These are phyloP conservation scores for Scaeva pyrastri DNA, from an alignment of 2,888 invertebrate species.

Conservation along the genomic window DNA sequence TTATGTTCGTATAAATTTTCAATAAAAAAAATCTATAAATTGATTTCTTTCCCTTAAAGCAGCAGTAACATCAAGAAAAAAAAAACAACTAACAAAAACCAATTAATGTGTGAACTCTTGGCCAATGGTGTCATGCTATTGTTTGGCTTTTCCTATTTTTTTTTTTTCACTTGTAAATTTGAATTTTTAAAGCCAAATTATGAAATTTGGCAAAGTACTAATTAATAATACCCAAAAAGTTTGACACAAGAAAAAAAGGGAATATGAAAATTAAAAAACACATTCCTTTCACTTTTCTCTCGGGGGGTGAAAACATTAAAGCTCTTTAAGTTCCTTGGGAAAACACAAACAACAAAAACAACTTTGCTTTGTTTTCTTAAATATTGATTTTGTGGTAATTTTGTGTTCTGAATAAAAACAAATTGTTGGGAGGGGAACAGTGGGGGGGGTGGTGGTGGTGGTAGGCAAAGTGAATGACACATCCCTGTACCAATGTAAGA, in stretches of 20 bases:
- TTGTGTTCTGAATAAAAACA: not conserved
- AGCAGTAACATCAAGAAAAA: slow-evolving; percentile 9
- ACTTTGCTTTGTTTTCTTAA: not conserved
- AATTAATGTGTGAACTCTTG: not conserved
- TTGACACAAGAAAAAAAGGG: not conserved
- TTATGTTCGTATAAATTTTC: slow-evolving; percentile 19
- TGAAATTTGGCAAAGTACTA: not conserved
- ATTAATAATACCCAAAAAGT: not conserved
- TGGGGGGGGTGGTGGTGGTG: too few relatives aligned
- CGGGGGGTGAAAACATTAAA: not conserved
- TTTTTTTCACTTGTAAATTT: not conserved
- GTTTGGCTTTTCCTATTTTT: slow-evolving; percentile 10
- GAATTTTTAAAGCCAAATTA: not conserved
- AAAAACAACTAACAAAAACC: not conserved
- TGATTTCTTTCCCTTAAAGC: slow-evolving; percentile 49
- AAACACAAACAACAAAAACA: not conserved
- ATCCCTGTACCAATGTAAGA: slow-evolving; percentile 22
- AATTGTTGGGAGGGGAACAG: not conserved
- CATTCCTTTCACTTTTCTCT: not conserved
- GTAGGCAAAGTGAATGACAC: slow-evolving; percentile 28
- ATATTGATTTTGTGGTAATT: slow-evolving; percentile 29
- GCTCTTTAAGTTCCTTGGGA: not conserved
- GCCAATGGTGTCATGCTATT: slow-evolving; percentile 26
- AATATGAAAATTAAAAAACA: not conserved
- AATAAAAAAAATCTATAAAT: slow-evolving; percentile 70